Base-by-base conservation (phyloP, 2,888 invertebrate genomes). In the Opisthograptis luteolata region DNA sequence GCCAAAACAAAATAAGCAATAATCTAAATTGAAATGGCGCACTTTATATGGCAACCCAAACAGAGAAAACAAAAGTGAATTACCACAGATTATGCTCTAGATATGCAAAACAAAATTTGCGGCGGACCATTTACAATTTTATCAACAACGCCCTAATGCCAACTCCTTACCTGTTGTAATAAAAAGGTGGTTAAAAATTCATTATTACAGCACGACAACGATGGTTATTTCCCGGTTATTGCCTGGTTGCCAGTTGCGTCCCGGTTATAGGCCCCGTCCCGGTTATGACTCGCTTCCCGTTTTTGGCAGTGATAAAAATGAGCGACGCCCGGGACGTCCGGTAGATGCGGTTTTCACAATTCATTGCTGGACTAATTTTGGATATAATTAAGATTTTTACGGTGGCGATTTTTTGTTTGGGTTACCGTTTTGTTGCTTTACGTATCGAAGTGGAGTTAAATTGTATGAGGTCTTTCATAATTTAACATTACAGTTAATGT, bases 281-380 rank as follows among this genome's bases (percentile, higher is more conserved):
- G 73, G 77, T 76, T 77, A 76, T 76, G 60, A 64, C 67, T 60
- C 58, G 55, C 60, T 58, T 56, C 63, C 60, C 64, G 55, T 59
- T 45, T 55, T 63, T 58, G 54, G 65, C 65, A 73, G 79, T 79
- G 66, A 69, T 74, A 52, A 66, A 52, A 66, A 59, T 44, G 57
- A 56, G 51, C 40, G 41, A 41, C 43, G 51, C 28, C 37, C 39
- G 46, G 48, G 42, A 50, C 57, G 51, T 62, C 78, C 73, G 79
- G 69, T 59, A 66, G 64, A 67, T 58, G 60, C 60, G 60, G 70
- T 76, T 80, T 81, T 77, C 73, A 73, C 77, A 73, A 72, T 65
- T 67, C 71, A 68, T 55, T 68, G 68, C 24, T n/a, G 51, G 52
- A 46, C 55, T 63, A 60, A 58, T 60, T 48, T 52, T 47, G 17